phyloP scores from a whole-genome alignment of 2,113 vertebrate species.

The Miniopterus natalensis region DNA sequence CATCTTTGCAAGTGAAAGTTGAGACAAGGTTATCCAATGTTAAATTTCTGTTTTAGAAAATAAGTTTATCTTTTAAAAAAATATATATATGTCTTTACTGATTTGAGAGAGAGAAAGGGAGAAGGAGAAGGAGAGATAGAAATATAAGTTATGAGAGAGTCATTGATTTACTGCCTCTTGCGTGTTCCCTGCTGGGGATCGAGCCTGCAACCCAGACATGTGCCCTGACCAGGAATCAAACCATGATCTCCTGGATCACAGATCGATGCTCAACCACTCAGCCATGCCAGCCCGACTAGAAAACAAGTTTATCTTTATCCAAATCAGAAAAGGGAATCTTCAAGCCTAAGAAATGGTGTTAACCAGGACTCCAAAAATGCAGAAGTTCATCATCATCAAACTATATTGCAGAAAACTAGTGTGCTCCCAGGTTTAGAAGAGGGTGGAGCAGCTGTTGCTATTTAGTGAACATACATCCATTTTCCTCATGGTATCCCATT shows the following conservation, averaged over 20 bases:
- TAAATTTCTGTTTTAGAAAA: conserved; percentile 40
- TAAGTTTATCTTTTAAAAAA: not conserved
- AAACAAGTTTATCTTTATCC: conserved; percentile 21
- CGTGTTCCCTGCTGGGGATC: no score
- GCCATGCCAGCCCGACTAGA: no score
- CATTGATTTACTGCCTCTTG: no score
- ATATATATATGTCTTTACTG: no score
- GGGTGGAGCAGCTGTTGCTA: not conserved
- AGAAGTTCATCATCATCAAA: not conserved
- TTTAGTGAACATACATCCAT: not conserved
- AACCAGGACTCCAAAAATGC: not conserved
- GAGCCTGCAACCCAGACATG: no score
- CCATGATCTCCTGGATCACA: no score
- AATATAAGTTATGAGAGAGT: no score
- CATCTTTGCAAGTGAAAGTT: conserved; percentile 53
- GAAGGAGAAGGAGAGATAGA: no score
- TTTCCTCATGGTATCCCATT: accelerated
- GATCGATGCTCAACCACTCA: no score
- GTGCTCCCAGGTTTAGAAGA: not conserved
- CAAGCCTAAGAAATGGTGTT: not conserved
- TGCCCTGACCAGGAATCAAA: no score
- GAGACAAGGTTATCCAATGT: conserved; percentile 41
- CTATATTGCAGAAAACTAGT: not conserved
- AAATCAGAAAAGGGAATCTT: not conserved
- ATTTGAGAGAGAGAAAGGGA: no score